Conservation (phyloP, 1,140 invertebrate genomes). For the Drosophila miranda region DNA sequence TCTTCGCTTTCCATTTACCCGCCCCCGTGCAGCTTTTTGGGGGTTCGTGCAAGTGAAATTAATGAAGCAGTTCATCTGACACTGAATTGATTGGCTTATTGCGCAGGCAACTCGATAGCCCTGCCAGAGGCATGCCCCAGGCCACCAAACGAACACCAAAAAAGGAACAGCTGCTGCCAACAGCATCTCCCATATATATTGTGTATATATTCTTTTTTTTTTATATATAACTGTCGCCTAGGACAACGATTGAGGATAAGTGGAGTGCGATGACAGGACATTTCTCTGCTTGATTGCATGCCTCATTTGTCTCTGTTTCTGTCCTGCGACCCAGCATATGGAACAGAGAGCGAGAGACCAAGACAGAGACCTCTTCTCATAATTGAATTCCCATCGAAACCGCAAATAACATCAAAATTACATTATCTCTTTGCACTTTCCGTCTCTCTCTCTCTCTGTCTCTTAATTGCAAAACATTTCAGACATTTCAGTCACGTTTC, state of each 20-base stretch:
- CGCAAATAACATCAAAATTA: conserved; percentile 70
- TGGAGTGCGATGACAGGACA: conserved; percentile 40
- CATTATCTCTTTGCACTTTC: conserved; percentile 46
- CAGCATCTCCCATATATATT: not conserved
- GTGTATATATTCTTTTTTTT: not conserved
- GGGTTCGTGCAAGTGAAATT: conserved; percentile 61
- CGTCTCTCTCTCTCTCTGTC: not conserved
- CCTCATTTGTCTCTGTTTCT: conserved; percentile 31
- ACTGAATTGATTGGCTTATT: conserved; percentile 80
- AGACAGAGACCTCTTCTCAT: conserved; percentile 20
- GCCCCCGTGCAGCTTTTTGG: not conserved
- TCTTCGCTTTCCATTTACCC: conserved; percentile 9
- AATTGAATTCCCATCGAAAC: conserved; percentile 56
- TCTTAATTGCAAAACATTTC: conserved; percentile 56
- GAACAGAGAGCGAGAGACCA: conserved; percentile 24
- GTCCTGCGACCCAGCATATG: not conserved
- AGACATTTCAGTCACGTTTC: conserved; percentile 74
- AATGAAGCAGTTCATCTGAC: conserved; percentile 80
- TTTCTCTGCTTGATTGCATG: conserved; percentile 41
- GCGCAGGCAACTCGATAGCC: conserved; percentile 63
- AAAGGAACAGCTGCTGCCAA: not conserved
- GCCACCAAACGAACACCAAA: no score
- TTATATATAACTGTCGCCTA: no score
- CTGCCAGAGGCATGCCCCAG: no score
- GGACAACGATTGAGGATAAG: conserved; percentile 19